These are phyloP conservation scores for Drosophila pseudotalamancana DNA, from an alignment of 2,888 invertebrate genomes.

Conservation along the genomic window DNA sequence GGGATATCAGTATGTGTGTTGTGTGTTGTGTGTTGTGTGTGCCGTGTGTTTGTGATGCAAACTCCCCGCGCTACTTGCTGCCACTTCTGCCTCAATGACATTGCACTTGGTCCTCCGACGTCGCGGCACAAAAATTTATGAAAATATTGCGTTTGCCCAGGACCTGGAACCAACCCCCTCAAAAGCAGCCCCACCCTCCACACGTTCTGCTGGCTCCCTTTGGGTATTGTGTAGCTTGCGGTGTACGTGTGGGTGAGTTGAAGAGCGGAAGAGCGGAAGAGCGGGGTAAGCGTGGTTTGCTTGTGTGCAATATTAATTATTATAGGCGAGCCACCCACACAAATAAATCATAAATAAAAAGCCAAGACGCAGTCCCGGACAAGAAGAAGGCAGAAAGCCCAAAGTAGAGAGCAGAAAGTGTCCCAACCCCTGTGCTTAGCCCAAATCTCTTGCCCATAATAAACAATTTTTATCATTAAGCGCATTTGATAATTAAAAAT, in stretches of 20 bases:
- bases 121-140: conserved; percentile 69
- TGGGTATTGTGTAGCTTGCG: conserved; percentile 40
- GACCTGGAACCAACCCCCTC: neutral
- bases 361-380: conserved; percentile 51
- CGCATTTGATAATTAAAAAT: conserved; percentile 83
- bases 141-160: conserved; percentile 64
- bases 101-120: conserved; percentile 67
- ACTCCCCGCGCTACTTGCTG: conserved; percentile 62
- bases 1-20: conserved; percentile 20
- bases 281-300: conserved; percentile 40
- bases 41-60: conserved; percentile 28
- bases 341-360: conserved; percentile 78
- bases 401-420: conserved; percentile 54
- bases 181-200: neutral
- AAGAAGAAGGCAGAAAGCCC: conserved; percentile 58
- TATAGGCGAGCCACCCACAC: conserved; percentile 73
- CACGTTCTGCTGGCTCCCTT: conserved; percentile 17
- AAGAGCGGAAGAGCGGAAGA: neutral
- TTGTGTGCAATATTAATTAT: conserved; percentile 81
- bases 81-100: conserved; percentile 72
- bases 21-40: conserved; percentile 17
- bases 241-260: neutral
- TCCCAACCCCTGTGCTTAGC: neutral
- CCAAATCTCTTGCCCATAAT: conserved; percentile 34
- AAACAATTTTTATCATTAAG: conserved; percentile 82